Evolutionary conservation across 2,888 invertebrate species (phyloP).

Genomic region (Herminia tarsipennalis): DNA sequence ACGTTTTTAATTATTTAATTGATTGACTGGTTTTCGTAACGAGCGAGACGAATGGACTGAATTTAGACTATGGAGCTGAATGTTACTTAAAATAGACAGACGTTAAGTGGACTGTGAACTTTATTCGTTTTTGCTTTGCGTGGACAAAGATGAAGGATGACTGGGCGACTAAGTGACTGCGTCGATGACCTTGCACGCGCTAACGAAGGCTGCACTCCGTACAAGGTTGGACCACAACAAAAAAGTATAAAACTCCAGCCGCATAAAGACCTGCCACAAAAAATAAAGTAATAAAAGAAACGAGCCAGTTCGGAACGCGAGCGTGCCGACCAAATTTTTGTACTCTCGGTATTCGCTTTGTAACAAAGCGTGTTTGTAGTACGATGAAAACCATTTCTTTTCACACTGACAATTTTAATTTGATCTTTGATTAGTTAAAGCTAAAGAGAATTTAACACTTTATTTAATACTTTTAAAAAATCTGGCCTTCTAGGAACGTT

Average conservation of each 20-base stretch:
- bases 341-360: slow-evolving; percentile 43
- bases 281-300: slow-evolving; percentile 71
- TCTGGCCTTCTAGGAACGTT: too few relatives aligned
- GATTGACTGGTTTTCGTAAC: slow-evolving; percentile 21
- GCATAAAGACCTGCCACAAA: slow-evolving; percentile 79
- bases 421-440: too few relatives aligned
- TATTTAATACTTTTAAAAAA: too few relatives aligned
- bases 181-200: slow-evolving; percentile 77
- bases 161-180: slow-evolving; percentile 57
- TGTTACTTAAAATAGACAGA: too few relatives aligned
- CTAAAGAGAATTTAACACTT: too few relatives aligned
- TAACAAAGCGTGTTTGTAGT: slow-evolving; percentile 37
- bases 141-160: slow-evolving; percentile 41
- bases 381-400: slow-evolving; percentile 27
- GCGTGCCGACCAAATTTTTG: slow-evolving; percentile 56
- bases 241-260: slow-evolving; percentile 66
- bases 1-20: slow-evolving; percentile 35
- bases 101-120: slow-evolving; percentile 2
- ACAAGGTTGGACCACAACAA: slow-evolving; percentile 69
- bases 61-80: slow-evolving; percentile 30
- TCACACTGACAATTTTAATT: too few relatives aligned
- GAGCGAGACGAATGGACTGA: slow-evolving; percentile 24
- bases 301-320: slow-evolving; percentile 64
- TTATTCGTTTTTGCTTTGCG: neutral
- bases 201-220: slow-evolving; percentile 80